These are phyloP conservation scores for Spodoptera exigua DNA, from an alignment of 2,888 invertebrate species.

Conservation along the genomic window DNA sequence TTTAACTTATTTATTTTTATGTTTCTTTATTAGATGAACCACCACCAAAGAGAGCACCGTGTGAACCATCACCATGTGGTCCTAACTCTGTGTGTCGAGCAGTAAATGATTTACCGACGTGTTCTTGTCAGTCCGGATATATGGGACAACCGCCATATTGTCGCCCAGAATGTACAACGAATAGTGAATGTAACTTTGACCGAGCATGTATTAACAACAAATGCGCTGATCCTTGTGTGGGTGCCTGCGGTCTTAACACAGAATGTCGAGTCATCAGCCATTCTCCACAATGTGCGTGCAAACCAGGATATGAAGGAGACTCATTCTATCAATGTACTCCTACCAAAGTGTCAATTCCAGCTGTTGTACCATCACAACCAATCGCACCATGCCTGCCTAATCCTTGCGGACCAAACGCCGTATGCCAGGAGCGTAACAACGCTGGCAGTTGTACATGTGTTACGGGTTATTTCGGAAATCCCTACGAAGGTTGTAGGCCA, in stretches of 20 bases:
- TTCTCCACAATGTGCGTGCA: conserved; percentile 95
- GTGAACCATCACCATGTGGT: conserved; percentile 94
- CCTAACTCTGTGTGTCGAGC: conserved; percentile 92
- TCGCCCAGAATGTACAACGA: conserved; percentile 94
- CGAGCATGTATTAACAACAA: conserved; percentile 94
- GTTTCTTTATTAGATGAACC: conserved; percentile 66
- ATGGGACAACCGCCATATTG: conserved; percentile 93
- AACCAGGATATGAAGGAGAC: conserved; percentile 92
- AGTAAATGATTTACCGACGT: conserved; percentile 89
- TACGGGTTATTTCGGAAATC: conserved; percentile 92
- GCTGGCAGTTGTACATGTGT: conserved; percentile 92
- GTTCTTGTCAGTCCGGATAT: conserved; percentile 92
- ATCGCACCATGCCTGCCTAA: conserved; percentile 89
- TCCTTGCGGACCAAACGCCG: conserved; percentile 91
- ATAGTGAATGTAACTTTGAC: conserved; percentile 93
- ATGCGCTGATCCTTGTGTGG: conserved; percentile 94
- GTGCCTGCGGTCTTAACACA: conserved; percentile 93
- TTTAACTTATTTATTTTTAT: neutral
- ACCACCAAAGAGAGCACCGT: conserved; percentile 83
- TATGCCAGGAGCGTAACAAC: conserved; percentile 91
- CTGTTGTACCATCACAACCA: conserved; percentile 64
- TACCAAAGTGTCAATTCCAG: conserved; percentile 66
- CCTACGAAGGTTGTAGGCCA: conserved; percentile 92
- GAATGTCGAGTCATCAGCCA: conserved; percentile 95
- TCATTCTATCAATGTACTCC: conserved; percentile 92